Conservation (phyloP, 1,140 invertebrate genomes). For the Pollicipes pollicipes region DNA sequence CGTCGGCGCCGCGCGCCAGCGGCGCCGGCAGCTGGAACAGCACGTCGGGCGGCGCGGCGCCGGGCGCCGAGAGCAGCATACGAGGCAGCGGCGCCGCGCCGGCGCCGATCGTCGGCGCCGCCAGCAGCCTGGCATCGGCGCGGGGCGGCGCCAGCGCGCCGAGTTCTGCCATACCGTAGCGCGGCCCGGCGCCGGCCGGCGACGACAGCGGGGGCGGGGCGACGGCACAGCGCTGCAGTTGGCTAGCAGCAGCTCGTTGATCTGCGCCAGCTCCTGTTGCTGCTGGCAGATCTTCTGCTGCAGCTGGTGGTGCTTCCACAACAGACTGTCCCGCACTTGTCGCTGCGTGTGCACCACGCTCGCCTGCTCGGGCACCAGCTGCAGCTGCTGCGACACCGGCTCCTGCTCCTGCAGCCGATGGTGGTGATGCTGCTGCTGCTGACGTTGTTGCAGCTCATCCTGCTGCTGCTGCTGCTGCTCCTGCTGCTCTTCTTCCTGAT, state of each 20-base stretch:
- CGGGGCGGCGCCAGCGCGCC: slow-evolving; percentile 11
- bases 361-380: slow-evolving; percentile 23
- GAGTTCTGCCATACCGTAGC: slow-evolving; percentile 3
- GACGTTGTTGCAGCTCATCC: slow-evolving; percentile 8
- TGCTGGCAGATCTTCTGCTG: slow-evolving; percentile 65
- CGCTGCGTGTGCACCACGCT: slow-evolving; percentile 38
- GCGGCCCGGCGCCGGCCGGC: not conserved
- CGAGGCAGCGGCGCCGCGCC: too few species aligned
- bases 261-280: slow-evolving; percentile 59
- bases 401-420: slow-evolving; percentile 7
- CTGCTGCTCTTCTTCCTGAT: slow-evolving; percentile 12
- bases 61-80: too few species aligned
- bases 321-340: slow-evolving; percentile 51
- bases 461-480: slow-evolving; percentile 11
- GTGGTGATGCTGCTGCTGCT: slow-evolving; percentile 10
- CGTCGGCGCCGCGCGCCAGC: too few species aligned
- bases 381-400: not conserved
- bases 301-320: slow-evolving; percentile 62
- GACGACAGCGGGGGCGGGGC: not conserved
- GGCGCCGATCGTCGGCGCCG: too few species aligned
- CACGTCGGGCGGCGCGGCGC: too few species aligned
- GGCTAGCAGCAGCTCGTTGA: slow-evolving; percentile 55
- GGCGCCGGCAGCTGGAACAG: too few species aligned
- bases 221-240: not conserved
- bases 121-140: too few species aligned